phyloP scores from a whole-genome alignment of 2,888 invertebrate species.

The Phaonia tiefii region DNA sequence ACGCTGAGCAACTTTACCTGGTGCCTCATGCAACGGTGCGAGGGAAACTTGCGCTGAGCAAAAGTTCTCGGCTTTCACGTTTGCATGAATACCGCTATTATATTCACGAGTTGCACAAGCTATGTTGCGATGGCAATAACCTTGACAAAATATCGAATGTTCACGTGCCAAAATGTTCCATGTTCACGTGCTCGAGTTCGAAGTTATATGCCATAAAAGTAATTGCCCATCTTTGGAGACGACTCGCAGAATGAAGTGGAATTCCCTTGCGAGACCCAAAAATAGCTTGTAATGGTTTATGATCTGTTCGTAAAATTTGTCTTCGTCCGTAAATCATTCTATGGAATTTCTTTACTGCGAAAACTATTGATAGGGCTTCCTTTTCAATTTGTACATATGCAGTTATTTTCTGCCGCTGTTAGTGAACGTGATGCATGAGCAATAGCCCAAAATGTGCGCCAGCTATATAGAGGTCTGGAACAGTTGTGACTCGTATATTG shows the following conservation, averaged over 20 bases:
- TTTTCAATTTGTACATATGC: constrained; percentile 68
- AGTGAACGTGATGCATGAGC: constrained; percentile 56
- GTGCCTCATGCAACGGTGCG: too few relatives aligned
- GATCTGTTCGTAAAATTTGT: constrained; percentile 73
- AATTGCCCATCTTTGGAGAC: constrained; percentile 59
- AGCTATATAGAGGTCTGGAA: constrained; percentile 58
- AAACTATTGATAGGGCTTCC: constrained; percentile 62
- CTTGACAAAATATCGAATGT: constrained; percentile 60
- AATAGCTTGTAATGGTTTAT: constrained; percentile 76
- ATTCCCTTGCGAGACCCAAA: constrained; percentile 72
- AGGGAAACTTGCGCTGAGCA: too few relatives aligned
- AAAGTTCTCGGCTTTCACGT: too few relatives aligned
- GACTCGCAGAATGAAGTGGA: constrained; percentile 66
- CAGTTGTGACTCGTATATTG: constrained; percentile 51
- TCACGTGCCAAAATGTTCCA: constrained; percentile 59
- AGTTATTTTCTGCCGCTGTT: too few relatives aligned
- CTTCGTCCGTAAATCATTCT: constrained; percentile 62
- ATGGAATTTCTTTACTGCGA: constrained; percentile 64
- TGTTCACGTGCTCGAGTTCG: constrained; percentile 47
- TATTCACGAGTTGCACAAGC: constrained; percentile 56
- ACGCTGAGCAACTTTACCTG: too few relatives aligned
- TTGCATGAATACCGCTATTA: too few relatives aligned
- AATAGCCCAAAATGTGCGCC: constrained; percentile 58
- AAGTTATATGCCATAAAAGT: constrained; percentile 58
- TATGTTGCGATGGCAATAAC: constrained; percentile 45